A percentile compares a stretch with the other conserved stretches of the same genome.
phyloP scores from a whole-genome alignment of 2,888 invertebrate species.

The Morpho deidamia region DNA sequence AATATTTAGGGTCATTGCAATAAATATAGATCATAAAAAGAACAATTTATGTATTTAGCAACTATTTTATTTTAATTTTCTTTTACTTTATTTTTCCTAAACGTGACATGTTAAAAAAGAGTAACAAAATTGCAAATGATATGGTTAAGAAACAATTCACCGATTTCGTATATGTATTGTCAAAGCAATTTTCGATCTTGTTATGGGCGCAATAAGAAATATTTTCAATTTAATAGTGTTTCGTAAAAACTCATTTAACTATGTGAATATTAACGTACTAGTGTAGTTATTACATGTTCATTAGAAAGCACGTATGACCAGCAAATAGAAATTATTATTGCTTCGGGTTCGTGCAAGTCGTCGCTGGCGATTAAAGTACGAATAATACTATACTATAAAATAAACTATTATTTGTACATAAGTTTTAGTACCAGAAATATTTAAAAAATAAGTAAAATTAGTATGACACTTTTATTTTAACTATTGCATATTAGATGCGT shows the following conservation, averaged over 20 bases:
- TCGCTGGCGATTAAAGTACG: too few relatives aligned
- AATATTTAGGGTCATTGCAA: too few relatives aligned
- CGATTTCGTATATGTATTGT: neutral
- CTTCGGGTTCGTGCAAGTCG: neutral
- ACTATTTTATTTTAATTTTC: neutral
- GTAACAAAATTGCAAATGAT: neutral
- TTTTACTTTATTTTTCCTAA: neutral
- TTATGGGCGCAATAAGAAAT: neutral
- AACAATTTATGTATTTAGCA: too few relatives aligned
- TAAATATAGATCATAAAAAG: too few relatives aligned
- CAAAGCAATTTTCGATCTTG: neutral
- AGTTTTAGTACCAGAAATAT: too few relatives aligned
- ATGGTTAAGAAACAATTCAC: neutral
- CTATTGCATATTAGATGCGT: too few relatives aligned
- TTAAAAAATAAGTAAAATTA: too few relatives aligned
- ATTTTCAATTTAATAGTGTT: neutral
- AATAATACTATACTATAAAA: too few relatives aligned
- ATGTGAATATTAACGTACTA: neutral
- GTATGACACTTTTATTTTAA: too few relatives aligned
- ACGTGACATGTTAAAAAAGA: neutral
- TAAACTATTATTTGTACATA: too few relatives aligned
- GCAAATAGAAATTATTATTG: neutral
- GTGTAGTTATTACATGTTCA: constrained; percentile 2
- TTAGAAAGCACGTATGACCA: constrained; percentile 2
- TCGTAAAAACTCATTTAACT: neutral